A percentile compares a stretch with the other conserved stretches of the same genome.
Evolutionary conservation across 1,140 invertebrate species (phyloP).

Genomic region (Euura saliciscinereae): DNA sequence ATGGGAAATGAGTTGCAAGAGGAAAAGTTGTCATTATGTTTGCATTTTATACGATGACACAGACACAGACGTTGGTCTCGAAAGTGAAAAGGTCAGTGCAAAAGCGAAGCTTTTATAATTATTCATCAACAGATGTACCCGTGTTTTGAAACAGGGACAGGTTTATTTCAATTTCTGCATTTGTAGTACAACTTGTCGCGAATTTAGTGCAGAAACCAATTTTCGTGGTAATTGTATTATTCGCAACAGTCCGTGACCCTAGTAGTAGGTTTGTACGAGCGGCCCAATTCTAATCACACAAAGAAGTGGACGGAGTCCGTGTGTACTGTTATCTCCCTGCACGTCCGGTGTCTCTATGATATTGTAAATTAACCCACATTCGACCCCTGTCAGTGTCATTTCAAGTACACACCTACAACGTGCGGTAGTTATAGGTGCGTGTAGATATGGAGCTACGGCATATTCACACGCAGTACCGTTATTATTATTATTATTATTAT

Average conservation of each 20-base stretch:
- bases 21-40: no score
- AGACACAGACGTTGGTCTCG: no score
- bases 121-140: background rate
- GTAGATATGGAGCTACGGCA: background rate
- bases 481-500: background rate
- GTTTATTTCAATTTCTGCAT: background rate
- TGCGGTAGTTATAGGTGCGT: background rate
- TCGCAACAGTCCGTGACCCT: background rate
- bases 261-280: background rate
- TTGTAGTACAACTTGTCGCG: no score
- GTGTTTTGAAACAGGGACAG: background rate
- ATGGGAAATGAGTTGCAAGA: no score
- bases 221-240: background rate
- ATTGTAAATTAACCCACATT: slow-evolving; percentile 42
- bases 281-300: background rate
- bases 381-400: slow-evolving; percentile 17
- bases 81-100: no score
- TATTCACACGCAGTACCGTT: background rate
- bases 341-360: slow-evolving; percentile 37
- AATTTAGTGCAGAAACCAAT: background rate
- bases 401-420: background rate
- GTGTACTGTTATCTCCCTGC: slow-evolving; percentile 20
- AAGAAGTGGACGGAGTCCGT: background rate
- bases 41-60: no score
- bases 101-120: background rate